phyloP scores from a whole-genome alignment of 2,113 vertebrate species.

The Muntiacus muntjak region DNA sequence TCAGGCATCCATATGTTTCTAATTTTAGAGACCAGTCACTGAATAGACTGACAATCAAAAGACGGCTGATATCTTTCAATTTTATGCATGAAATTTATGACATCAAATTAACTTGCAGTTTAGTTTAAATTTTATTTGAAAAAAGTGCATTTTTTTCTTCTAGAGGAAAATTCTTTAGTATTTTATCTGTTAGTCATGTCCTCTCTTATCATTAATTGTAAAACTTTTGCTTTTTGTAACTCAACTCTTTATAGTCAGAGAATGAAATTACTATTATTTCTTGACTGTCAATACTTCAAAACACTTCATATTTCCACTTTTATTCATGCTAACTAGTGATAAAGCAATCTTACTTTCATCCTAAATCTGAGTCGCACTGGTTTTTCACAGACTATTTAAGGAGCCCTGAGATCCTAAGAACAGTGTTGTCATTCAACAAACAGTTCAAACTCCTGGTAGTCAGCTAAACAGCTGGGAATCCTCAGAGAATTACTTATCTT shows the following conservation, averaged over 20 bases:
- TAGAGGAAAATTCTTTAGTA: background rate
- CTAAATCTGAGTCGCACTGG: background rate
- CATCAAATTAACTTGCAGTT: background rate
- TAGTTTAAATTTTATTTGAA: conserved; percentile 27
- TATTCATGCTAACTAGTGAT: background rate
- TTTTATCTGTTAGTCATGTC: background rate
- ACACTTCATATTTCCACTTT: background rate
- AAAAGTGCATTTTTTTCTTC: background rate
- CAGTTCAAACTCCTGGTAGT: background rate
- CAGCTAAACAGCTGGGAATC: background rate
- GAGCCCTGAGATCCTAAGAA: background rate
- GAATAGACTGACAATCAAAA: background rate
- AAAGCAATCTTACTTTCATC: background rate
- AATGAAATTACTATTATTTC: background rate
- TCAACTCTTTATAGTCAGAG: background rate
- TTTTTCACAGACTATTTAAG: background rate
- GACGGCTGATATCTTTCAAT: background rate
- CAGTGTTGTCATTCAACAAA: background rate
- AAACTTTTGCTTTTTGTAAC: background rate
- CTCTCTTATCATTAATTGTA: background rate
- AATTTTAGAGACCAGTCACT: conserved; percentile 32
- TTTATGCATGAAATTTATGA: conserved; percentile 22
- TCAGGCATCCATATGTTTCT: background rate
- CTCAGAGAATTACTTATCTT: background rate
- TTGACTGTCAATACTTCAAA: background rate